Evolutionary conservation across 2,113 vertebrate species (phyloP).

Genomic region (Telmatochromis sp.): DNA sequence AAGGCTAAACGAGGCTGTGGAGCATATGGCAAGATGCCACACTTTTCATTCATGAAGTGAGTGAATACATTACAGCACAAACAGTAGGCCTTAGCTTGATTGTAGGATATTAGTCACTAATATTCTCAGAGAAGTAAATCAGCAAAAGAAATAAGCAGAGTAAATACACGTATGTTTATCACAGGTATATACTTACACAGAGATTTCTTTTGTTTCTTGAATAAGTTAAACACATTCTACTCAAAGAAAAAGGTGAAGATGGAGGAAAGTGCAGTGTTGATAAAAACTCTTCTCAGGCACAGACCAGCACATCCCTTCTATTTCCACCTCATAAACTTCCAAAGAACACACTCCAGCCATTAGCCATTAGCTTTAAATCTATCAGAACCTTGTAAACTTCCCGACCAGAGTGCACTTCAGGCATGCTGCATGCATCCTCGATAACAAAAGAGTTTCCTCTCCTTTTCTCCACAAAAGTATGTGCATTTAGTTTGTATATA

Average conservation of each 20-base stretch:
- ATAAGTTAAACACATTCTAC: not conserved
- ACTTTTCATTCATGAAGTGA: not conserved
- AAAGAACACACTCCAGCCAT: slow-evolving; percentile 16
- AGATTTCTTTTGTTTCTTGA: not conserved
- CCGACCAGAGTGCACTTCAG: not conserved
- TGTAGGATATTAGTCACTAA: not conserved
- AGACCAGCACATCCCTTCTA: slow-evolving; percentile 3
- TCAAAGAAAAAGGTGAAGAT: not conserved
- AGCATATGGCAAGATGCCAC: slow-evolving; percentile 5
- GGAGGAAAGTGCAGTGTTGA: not conserved
- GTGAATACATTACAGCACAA: not conserved
- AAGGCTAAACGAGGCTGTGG: not conserved
- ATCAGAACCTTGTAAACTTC: slow-evolving; percentile 2
- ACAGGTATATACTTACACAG: not conserved
- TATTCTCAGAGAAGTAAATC: not conserved
- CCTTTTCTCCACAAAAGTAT: not conserved
- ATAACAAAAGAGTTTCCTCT: not conserved
- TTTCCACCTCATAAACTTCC: slow-evolving; percentile 36
- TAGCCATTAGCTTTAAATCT: slow-evolving; percentile 43
- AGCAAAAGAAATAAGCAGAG: not conserved
- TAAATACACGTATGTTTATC: not conserved
- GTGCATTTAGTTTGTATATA: not conserved
- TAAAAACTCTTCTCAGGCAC: not conserved
- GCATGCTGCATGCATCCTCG: not conserved
- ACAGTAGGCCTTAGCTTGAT: not conserved